Percentiles rank a stretch among this genome's conserved stretches.
Conservation (phyloP, 2,888 invertebrate genomes). For the Microctonus aethiopoides region DNA sequence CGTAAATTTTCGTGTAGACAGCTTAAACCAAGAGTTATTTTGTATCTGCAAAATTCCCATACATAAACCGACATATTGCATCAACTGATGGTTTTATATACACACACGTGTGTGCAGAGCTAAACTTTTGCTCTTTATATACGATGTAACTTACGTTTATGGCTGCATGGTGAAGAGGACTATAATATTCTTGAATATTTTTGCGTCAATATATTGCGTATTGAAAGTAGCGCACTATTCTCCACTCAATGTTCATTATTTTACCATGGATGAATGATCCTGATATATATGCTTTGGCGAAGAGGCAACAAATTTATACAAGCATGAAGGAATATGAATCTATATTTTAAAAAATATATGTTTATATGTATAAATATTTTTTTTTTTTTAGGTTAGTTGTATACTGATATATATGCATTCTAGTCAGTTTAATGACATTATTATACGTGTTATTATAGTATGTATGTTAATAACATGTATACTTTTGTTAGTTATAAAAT, state of each 20-base stretch:
- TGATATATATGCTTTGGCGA: neutral
- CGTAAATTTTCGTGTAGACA: neutral
- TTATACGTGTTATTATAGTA: too few relatives aligned
- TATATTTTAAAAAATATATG: too few relatives aligned
- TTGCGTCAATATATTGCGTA: neutral
- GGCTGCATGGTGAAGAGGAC: neutral
- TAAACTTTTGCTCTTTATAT: too few relatives aligned
- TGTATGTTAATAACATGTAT: too few relatives aligned
- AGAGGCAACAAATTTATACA: conserved; percentile 3
- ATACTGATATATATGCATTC: too few relatives aligned
- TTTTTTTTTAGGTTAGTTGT: too few relatives aligned
- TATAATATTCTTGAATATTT: neutral
- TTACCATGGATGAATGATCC: neutral
- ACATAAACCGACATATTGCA: neutral
- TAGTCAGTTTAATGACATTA: too few relatives aligned
- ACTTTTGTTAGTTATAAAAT: too few relatives aligned
- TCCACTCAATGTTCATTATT: neutral
- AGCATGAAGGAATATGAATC: neutral
- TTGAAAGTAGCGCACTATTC: neutral
- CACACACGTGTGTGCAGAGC: too few relatives aligned
- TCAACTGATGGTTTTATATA: neutral
- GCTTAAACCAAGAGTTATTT: neutral
- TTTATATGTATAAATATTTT: neutral
- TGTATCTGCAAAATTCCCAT: neutral
- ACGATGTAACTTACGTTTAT: neutral